Evolutionary conservation across 2,113 vertebrate genomes (phyloP).

Genomic region (Chitala chitala): DNA sequence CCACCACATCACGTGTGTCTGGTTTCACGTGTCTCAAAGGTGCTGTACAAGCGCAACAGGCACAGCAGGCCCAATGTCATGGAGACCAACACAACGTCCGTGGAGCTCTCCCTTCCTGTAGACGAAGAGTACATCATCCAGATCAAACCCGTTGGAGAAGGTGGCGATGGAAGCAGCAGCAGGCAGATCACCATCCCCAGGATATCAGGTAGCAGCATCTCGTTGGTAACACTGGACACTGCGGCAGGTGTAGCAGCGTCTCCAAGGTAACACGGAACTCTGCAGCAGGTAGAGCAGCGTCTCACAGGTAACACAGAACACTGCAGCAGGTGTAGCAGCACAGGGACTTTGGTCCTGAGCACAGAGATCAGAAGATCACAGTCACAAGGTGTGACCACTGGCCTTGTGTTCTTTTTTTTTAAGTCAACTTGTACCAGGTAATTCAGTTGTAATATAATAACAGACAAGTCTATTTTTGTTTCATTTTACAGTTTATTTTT

Average conservation of each 20-base stretch:
- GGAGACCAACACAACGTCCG: constrained; percentile 88
- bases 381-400: too few species aligned
- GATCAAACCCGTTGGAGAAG: constrained; percentile 90
- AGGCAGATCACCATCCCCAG: constrained; percentile 91
- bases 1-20: neutral
- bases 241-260: neutral
- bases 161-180: constrained; percentile 91
- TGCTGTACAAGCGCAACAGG: constrained; percentile 83
- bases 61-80: constrained; percentile 81
- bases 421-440: too few species aligned
- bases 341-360: too few species aligned
- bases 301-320: too few species aligned
- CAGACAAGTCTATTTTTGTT: too few species aligned
- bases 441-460: too few species aligned
- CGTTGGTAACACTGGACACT: constrained; percentile 16
- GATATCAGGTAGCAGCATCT: constrained; percentile 63
- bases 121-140: constrained; percentile 92
- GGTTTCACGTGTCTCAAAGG: constrained; percentile 55
- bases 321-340: too few species aligned
- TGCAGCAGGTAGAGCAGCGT: too few species aligned
- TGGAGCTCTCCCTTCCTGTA: constrained; percentile 85
- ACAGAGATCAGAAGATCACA: too few species aligned
- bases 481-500: too few species aligned
- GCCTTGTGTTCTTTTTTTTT: too few species aligned
- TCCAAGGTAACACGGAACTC: too few species aligned